Conservation (phyloP, 2,113 vertebrate species). For the Planiliza haematocheilus region DNA sequence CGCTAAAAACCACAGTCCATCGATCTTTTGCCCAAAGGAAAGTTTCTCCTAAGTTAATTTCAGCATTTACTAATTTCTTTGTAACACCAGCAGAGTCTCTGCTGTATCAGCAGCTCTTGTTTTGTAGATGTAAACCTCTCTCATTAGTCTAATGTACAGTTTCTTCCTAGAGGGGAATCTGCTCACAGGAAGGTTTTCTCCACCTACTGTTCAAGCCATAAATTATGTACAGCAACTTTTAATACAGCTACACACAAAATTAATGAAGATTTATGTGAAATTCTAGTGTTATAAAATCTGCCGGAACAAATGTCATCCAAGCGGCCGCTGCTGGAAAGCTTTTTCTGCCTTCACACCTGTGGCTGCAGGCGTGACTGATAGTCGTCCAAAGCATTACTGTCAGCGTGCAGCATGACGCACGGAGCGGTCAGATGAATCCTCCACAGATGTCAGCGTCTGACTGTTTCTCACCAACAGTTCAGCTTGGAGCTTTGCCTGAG, state of each 20-base stretch:
- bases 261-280: too few species aligned
- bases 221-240: not conserved
- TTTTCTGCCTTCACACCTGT: not conserved
- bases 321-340: not conserved
- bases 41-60: too few species aligned
- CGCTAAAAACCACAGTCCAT: too few species aligned
- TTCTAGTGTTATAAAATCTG: not conserved
- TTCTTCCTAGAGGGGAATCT: not conserved
- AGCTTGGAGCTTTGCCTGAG: conserved; percentile 5
- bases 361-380: conserved; percentile 5
- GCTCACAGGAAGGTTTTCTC: not conserved
- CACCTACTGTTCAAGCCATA: not conserved
- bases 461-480: conserved; percentile 24
- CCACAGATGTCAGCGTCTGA: conserved; percentile 42
- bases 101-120: not conserved
- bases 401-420: conserved; percentile 34
- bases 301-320: not conserved
- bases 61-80: too few species aligned
- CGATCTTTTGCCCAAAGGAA: too few species aligned
- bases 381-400: conserved; percentile 14
- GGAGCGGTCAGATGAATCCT: conserved; percentile 16
- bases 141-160: conserved; percentile 10
- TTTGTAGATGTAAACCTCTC: too few species aligned
- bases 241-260: not conserved
- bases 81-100: not conserved